phyloP scores from a whole-genome alignment of 2,797 vertebrate genomes.

The Hypotaenidia philippensis region DNA sequence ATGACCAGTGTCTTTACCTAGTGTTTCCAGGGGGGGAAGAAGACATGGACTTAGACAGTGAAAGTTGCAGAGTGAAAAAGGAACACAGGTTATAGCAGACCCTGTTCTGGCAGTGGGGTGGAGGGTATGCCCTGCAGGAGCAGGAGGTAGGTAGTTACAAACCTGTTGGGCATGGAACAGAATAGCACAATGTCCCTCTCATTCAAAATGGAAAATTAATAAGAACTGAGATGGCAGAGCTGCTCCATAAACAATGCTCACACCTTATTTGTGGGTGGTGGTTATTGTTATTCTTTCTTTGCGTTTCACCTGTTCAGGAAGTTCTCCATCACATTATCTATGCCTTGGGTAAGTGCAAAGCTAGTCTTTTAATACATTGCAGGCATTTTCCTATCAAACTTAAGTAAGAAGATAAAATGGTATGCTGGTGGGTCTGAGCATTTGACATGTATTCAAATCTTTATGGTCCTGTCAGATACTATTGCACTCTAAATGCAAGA shows the following conservation, averaged over 20 bases:
- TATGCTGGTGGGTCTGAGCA: neutral
- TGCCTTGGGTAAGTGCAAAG: neutral
- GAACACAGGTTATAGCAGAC: neutral
- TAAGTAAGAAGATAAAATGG: neutral
- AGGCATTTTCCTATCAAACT: neutral
- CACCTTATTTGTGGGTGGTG: neutral
- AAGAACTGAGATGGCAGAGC: neutral
- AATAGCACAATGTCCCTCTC: neutral
- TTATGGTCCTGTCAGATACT: neutral
- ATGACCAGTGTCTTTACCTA: neutral
- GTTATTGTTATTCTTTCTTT: neutral
- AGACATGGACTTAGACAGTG: neutral
- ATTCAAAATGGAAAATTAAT: neutral
- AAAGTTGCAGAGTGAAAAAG: slow-evolving; percentile 55
- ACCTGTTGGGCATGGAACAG: neutral
- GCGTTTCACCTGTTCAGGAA: neutral
- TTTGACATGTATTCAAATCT: neutral
- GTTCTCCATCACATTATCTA: neutral
- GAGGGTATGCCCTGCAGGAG: neutral
- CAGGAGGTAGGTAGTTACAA: neutral
- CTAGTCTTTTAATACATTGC: neutral
- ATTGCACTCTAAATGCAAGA: neutral
- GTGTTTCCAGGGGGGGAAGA: slow-evolving; percentile 15
- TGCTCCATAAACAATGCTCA: neutral
- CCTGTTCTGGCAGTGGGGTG: neutral